Conservation (phyloP, 2,797 vertebrate genomes). For the Sebastes steindachneri region DNA sequence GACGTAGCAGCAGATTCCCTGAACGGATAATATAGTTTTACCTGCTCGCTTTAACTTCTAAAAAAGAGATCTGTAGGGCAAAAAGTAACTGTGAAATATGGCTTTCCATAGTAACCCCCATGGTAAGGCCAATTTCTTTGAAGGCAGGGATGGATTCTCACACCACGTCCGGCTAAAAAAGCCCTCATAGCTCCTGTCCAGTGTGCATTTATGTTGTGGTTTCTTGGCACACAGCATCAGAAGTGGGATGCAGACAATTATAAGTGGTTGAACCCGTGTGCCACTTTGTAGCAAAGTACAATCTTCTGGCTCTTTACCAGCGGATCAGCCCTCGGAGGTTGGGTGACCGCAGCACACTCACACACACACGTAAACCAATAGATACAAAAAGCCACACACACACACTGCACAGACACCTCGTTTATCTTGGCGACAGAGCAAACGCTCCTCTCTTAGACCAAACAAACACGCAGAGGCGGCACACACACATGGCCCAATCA, state of each 20-base stretch:
- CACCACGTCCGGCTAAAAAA: neutral
- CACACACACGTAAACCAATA: neutral
- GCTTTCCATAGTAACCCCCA: neutral
- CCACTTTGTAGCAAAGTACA: neutral
- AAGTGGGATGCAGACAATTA: conserved; percentile 15
- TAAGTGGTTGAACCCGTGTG: neutral
- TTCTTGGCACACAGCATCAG: neutral
- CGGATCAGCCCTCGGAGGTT: neutral
- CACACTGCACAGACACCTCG: conserved; percentile 8
- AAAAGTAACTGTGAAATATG: conserved; percentile 1
- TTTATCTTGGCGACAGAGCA: conserved; percentile 58
- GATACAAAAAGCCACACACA: conserved; percentile 6
- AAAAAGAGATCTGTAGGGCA: conserved; percentile 17
- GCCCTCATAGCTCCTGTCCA: neutral
- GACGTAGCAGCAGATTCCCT: conserved; percentile 45
- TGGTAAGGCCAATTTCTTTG: neutral
- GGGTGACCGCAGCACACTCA: neutral
- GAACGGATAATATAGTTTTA: conserved; percentile 37
- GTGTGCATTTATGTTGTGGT: conserved; percentile 6
- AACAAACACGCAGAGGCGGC: conserved; percentile 61
- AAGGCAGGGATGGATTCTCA: neutral
- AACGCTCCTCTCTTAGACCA: conserved; percentile 46
- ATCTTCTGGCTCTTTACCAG: conserved; percentile 15
- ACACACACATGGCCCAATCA: conserved; percentile 56
- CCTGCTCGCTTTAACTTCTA: conserved; percentile 35